A percentile compares a stretch with the other conserved stretches of the same genome.
Evolutionary conservation across 2,113 vertebrate species (phyloP).

Genomic region (Mola mola): DNA sequence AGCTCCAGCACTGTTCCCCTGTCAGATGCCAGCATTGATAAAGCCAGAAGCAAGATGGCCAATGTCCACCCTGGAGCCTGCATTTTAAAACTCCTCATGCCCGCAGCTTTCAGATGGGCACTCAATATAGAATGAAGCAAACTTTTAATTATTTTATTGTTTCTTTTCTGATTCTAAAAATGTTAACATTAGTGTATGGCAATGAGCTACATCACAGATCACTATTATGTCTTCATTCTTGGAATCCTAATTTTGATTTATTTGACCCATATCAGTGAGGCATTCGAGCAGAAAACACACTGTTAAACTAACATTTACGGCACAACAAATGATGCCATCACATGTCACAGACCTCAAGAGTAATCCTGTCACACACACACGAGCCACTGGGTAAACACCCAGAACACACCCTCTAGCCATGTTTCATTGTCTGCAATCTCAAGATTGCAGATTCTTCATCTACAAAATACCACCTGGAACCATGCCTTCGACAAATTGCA

Average conservation of each 20-base stretch:
- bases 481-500: slow-evolving; percentile 10
- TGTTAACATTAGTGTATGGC: not conserved
- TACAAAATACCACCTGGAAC: slow-evolving; percentile 46
- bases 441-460: slow-evolving; percentile 58
- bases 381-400: slow-evolving; percentile 34
- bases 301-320: not conserved
- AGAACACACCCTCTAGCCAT: slow-evolving; percentile 17
- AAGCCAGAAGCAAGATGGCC: slow-evolving; percentile 70
- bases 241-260: not conserved
- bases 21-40: slow-evolving; percentile 73
- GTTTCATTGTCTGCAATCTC: slow-evolving; percentile 40
- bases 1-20: slow-evolving; percentile 49
- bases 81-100: slow-evolving; percentile 65
- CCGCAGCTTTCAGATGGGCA: slow-evolving; percentile 69
- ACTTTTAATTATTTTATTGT: slow-evolving; percentile 9
- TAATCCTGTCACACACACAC: slow-evolving; percentile 12
- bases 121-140: slow-evolving; percentile 29
- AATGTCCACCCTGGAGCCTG: slow-evolving; percentile 71
- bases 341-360: not conserved
- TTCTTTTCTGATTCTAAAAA: not conserved
- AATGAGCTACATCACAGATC: not conserved
- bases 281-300: not conserved
- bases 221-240: not conserved
- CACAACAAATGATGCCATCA: slow-evolving; percentile 12
- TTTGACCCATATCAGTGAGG: not conserved